Evolutionary conservation across 2,113 vertebrate genomes (phyloP).

Genomic region (Uropsilus gracilis): DNA sequence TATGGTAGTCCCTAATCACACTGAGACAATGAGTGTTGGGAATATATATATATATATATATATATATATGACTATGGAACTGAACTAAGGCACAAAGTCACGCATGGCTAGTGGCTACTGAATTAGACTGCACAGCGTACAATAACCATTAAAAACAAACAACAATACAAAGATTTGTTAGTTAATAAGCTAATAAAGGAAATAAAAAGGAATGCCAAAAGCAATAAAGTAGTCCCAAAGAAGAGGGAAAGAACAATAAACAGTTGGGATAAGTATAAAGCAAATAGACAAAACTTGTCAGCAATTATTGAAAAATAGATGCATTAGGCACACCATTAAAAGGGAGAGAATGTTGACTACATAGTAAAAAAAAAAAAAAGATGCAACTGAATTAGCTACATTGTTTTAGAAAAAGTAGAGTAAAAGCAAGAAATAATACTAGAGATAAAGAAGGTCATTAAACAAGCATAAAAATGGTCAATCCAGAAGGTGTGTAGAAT

Average conservation of each 20-base stretch:
- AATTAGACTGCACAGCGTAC: not conserved
- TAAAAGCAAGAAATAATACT: not conserved
- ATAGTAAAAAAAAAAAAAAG: not conserved
- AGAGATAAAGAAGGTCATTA: not conserved
- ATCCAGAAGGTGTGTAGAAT: not conserved
- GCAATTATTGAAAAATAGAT: constrained; percentile 17
- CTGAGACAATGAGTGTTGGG: not conserved
- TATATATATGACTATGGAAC: not conserved
- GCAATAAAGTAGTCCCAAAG: not conserved
- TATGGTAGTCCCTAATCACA: not conserved
- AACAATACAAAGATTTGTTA: not conserved
- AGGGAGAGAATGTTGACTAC: not conserved
- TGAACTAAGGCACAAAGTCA: not conserved
- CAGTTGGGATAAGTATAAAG: not conserved
- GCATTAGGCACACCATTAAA: not conserved
- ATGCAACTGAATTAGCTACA: not conserved
- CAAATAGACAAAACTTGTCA: not conserved
- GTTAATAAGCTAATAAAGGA: not conserved
- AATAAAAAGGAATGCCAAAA: not conserved
- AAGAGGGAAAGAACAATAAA: not conserved
- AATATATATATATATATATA: accelerated
- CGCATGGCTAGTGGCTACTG: not conserved
- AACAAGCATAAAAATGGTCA: constrained; percentile 12
- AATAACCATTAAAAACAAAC: not conserved
- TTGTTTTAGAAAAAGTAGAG: not conserved